A percentile compares a stretch with the other conserved stretches of the same genome.
Evolutionary conservation across 2,888 invertebrate species (phyloP).

Genomic region (Omphaloscelis lunosa): DNA sequence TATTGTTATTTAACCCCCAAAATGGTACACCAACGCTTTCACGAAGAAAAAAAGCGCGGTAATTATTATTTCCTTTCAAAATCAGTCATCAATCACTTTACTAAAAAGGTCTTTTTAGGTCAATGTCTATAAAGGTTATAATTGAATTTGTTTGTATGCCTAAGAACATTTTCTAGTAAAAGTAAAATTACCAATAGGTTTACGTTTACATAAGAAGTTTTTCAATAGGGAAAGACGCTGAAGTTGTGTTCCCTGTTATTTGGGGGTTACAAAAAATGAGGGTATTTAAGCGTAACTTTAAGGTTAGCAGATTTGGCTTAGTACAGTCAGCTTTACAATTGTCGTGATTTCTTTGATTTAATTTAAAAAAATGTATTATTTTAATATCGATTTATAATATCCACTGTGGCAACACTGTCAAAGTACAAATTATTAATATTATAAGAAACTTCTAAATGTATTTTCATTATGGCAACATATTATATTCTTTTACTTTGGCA

Average conservation of each 20-base stretch:
- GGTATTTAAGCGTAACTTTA: conserved; percentile 1
- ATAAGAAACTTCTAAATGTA: too few relatives aligned
- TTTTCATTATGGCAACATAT: too few relatives aligned
- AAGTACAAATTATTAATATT: too few relatives aligned
- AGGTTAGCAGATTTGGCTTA: not conserved
- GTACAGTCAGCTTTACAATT: conserved; percentile 12
- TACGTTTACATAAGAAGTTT: conserved; percentile 16
- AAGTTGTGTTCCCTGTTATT: conserved; percentile 27
- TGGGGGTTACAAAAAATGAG: conserved; percentile 22
- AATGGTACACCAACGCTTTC: conserved; percentile 7
- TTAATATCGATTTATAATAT: too few relatives aligned
- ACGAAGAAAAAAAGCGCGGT: conserved; percentile 30
- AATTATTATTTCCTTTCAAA: conserved; percentile 59
- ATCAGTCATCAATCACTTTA: conserved; percentile 68
- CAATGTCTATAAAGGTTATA: conserved; percentile 42
- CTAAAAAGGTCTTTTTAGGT: conserved; percentile 52
- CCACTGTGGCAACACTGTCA: too few relatives aligned
- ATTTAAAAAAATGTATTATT: too few relatives aligned
- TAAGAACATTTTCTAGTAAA: conserved; percentile 22
- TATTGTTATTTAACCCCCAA: not conserved
- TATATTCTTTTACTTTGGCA: too few relatives aligned
- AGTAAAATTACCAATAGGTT: conserved; percentile 34
- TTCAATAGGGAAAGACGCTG: conserved; percentile 14
- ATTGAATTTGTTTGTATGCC: conserved; percentile 64
- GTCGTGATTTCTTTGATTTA: too few relatives aligned